Base-by-base conservation (phyloP, 2,113 vertebrate species). In the Trinectes maculatus region DNA sequence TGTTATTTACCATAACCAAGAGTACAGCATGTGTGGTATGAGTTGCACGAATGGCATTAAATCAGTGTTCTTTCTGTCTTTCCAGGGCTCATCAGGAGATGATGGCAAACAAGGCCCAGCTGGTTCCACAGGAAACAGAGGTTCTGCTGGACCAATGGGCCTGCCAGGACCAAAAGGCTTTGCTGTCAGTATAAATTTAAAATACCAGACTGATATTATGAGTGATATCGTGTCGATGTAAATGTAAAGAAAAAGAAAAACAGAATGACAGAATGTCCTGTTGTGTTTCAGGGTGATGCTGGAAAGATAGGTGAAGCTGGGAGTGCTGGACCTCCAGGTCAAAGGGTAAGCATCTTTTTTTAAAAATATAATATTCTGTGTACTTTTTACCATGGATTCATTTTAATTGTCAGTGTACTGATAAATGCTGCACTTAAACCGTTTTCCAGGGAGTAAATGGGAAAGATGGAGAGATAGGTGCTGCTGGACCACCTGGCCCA, bases 391-490 rank as follows among this genome's bases (percentile, higher is more conserved):
- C 36, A 36, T 9, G 21, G 31, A 39, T 62, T 6, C 6, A 13
- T 8, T 22, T 1, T 40, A 8, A 10, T 46, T 3, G 52, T 37
- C 11, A 19, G 44, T 6, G 1, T n/a, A 48, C 33, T 57, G 4
- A 67, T 15, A 11, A 19, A 40, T 9, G 7, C 3, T 54, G 15
- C 24, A 4, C 28, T 18, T 46, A 0, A 5, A 44, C 7, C 80
- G 1, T 80, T 12, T 77, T 65, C 26, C 80, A 99, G 98, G 98
- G 98, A 74, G 74, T 89, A n/a, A 95, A 97, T 80, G 98, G 98
- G 37, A 99, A 99, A 93, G 95, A 98, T 10, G 98, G 98, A 46
- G 98, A 99, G 92, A 93, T 94, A 74, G 98, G 98, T 0, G 92
- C 97, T 26, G 93, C 95, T 0, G 98, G 98, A 63, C 91, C 95